Conservation (phyloP, 1,140 invertebrate species). For the Formica exsecta region DNA sequence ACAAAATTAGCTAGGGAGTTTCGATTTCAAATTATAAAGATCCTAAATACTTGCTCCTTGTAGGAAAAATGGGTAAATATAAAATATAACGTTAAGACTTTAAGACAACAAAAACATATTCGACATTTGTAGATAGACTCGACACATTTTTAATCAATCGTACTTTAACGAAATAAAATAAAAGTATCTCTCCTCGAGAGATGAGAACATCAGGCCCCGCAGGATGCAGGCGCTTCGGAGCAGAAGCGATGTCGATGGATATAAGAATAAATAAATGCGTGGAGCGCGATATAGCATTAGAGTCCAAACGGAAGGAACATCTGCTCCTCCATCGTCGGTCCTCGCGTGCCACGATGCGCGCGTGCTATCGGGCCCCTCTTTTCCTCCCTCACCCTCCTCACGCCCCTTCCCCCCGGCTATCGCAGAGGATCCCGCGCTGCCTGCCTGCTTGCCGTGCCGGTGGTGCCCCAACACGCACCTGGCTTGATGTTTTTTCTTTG, state of each 20-base stretch:
- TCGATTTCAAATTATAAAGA: too few relatives aligned
- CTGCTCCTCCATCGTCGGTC: constrained; percentile 45
- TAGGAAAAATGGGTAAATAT: too few relatives aligned
- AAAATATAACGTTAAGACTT: too few relatives aligned
- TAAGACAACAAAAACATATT: too few relatives aligned
- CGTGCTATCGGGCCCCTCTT: constrained; percentile 33
- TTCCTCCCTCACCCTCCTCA: neutral
- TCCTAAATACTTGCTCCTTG: too few relatives aligned
- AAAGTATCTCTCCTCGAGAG: neutral
- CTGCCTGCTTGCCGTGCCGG: constrained; percentile 35
- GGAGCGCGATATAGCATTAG: constrained; percentile 17
- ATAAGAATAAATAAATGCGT: constrained; percentile 40
- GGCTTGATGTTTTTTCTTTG: constrained; percentile 48
- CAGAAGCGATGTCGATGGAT: neutral
- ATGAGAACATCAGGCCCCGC: constrained; percentile 5
- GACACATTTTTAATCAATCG: neutral
- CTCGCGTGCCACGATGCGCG: constrained; percentile 58
- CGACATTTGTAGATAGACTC: too few relatives aligned
- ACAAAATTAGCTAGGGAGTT: too few relatives aligned
- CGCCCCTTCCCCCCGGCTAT: neutral
- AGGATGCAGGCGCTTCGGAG: neutral
- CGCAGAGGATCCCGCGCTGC: constrained; percentile 27
- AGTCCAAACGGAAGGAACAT: constrained; percentile 41
- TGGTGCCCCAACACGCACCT: constrained; percentile 48
- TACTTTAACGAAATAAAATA: neutral